These are phyloP conservation scores for Corythornis madagascariensis DNA, from an alignment of 2,113 vertebrate species.

Conservation along the genomic window DNA sequence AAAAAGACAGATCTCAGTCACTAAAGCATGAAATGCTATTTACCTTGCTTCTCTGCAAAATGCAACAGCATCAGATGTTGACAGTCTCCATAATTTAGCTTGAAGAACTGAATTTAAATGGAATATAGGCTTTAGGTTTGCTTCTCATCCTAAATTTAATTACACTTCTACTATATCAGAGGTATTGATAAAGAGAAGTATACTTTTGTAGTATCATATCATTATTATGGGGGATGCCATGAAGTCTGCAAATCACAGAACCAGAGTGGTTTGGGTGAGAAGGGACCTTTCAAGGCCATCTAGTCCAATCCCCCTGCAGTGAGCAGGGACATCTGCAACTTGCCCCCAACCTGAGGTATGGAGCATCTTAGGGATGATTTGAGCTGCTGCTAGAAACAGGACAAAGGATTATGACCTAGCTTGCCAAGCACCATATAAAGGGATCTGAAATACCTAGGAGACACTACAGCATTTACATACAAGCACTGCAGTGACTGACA, in stretches of 20 bases:
- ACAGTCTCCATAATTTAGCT: not conserved
- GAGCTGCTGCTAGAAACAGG: not conserved
- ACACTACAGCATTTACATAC: not conserved
- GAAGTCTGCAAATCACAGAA: not conserved
- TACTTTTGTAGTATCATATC: not conserved
- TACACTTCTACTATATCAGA: not conserved
- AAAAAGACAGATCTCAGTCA: not conserved
- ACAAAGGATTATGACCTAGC: not conserved
- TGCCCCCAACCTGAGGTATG: not conserved
- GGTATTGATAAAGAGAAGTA: too few species aligned
- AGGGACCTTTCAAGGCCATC: not conserved
- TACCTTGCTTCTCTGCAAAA: not conserved
- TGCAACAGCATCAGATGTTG: not conserved
- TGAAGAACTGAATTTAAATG: not conserved
- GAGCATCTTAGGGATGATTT: not conserved
- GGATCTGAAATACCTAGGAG: not conserved
- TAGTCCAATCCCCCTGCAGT: not conserved
- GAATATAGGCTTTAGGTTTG: not conserved
- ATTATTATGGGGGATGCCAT: not conserved
- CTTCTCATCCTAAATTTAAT: not conserved
- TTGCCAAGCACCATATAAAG: not conserved
- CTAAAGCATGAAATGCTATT: not conserved
- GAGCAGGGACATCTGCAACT: not conserved
- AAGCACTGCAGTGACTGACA: not conserved
- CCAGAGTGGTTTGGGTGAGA: not conserved